Evolutionary conservation across 1,140 invertebrate species (phyloP).

Genomic region (Bemisia tabaci): DNA sequence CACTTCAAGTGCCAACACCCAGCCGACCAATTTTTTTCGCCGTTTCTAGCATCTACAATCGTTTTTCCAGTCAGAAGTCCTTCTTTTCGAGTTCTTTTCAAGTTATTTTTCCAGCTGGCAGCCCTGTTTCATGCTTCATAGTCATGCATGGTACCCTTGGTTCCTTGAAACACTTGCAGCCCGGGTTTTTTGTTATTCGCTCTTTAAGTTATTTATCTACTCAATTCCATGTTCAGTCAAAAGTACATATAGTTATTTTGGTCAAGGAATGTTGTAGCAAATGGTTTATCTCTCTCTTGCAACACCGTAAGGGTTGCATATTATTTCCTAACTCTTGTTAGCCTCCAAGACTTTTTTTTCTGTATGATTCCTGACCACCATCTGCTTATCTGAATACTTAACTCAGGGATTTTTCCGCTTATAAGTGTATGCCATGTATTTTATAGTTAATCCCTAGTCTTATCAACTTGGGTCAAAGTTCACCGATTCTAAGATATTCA

Average conservation of each 20-base stretch:
- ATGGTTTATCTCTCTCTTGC: too few species aligned
- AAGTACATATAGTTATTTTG: neutral
- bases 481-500: too few species aligned
- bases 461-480: too few species aligned
- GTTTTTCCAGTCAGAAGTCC: neutral
- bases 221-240: neutral
- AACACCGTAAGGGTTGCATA: too few species aligned
- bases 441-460: too few species aligned
- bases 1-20: slow-evolving; percentile 13
- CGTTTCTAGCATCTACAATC: slow-evolving; percentile 10
- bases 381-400: too few species aligned
- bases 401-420: too few species aligned
- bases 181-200: neutral
- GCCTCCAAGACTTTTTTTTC: too few species aligned
- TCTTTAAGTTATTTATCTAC: neutral
- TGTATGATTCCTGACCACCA: too few species aligned
- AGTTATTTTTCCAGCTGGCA: neutral
- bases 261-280: too few species aligned
- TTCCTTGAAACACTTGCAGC: neutral
- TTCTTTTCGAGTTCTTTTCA: neutral
- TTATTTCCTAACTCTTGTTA: too few species aligned
- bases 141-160: neutral
- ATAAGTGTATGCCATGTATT: too few species aligned
- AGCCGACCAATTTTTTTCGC: slow-evolving; percentile 11
- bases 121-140: neutral